Percentiles rank a stretch among this genome's conserved stretches.
Evolutionary conservation across 92 coral and sea anemone species (phyloP).

Genomic region (Parazoanthus darwini): DNA sequence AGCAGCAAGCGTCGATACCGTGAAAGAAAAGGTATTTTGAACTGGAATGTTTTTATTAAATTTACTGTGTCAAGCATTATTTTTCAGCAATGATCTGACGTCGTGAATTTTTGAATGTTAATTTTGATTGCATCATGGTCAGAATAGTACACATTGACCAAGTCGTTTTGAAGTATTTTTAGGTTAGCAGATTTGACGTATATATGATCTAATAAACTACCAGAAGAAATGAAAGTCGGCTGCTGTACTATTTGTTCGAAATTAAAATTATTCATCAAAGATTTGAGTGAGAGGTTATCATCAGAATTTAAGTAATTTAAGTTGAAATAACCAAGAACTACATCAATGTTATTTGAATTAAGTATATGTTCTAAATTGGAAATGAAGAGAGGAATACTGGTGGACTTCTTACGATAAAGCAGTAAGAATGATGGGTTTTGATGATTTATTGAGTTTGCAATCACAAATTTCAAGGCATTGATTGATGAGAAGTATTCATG

Average conservation of each 20-base stretch:
- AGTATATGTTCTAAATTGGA: conserved; percentile 39
- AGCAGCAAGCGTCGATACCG: conserved; percentile 48
- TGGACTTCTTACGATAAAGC: conserved; percentile 39
- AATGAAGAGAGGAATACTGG: conserved; percentile 39
- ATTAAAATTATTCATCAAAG: conserved; percentile 26
- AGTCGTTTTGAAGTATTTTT: conserved; percentile 40
- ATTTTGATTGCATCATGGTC: conserved; percentile 66
- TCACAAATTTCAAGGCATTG: conserved; percentile 48
- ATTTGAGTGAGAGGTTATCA: conserved; percentile 28
- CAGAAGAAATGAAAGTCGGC: conserved; percentile 58
- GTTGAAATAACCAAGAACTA: conserved; percentile 42
- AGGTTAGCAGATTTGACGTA: conserved; percentile 44
- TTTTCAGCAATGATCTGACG: conserved; percentile 38
- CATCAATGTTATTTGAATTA: conserved; percentile 39
- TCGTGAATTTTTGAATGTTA: conserved; percentile 42
- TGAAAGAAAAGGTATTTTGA: conserved; percentile 51
- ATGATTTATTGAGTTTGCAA: conserved; percentile 8
- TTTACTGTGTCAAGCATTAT: conserved; percentile 48
- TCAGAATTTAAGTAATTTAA: conserved; percentile 40
- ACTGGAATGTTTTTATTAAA: conserved; percentile 41
- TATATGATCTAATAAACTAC: conserved; percentile 61
- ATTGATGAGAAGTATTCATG: conserved; percentile 45
- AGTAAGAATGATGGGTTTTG: conserved; percentile 41
- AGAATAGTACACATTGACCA: conserved; percentile 63
- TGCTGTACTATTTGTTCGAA: conserved; percentile 44